Conservation (phyloP, 1,140 invertebrate species). For the Cydia amplana region DNA sequence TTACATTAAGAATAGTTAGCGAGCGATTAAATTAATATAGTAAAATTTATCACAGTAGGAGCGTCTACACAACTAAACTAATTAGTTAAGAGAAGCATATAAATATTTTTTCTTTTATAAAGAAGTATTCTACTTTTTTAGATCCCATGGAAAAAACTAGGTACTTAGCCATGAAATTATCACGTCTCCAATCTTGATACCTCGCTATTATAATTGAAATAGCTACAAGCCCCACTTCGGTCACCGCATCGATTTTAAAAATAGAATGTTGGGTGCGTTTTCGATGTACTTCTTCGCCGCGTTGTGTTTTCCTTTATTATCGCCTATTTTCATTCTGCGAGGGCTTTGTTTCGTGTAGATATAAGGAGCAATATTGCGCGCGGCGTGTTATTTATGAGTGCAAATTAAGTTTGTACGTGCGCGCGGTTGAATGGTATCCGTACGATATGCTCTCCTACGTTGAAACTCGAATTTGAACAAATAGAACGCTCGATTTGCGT, state of each 20-base stretch:
- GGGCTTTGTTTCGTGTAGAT: constrained; percentile 36
- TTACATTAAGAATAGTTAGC: background rate
- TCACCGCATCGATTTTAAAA: constrained; percentile 74
- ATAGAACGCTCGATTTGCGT: constrained; percentile 56
- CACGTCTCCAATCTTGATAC: constrained; percentile 49
- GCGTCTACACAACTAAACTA: background rate
- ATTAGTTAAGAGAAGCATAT: background rate
- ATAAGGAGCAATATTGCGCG: constrained; percentile 49
- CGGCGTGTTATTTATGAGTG: constrained; percentile 40
- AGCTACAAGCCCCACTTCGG: constrained; percentile 65
- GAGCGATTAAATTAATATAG: background rate
- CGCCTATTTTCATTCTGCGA: constrained; percentile 33
- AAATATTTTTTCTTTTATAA: background rate
- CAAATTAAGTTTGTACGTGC: constrained; percentile 36
- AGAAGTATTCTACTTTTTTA: background rate
- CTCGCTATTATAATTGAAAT: constrained; percentile 53
- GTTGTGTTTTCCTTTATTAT: constrained; percentile 54
- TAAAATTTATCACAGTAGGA: background rate
- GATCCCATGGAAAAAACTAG: constrained; percentile 19
- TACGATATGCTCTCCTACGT: constrained; percentile 55
- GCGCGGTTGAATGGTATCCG: constrained; percentile 60
- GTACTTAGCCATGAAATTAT: constrained; percentile 15
- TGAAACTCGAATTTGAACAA: constrained; percentile 57
- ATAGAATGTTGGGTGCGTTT: constrained; percentile 66
- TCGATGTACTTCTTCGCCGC: constrained; percentile 52